Conservation (phyloP, 2,797 vertebrate genomes). For the Xenops minutus region DNA sequence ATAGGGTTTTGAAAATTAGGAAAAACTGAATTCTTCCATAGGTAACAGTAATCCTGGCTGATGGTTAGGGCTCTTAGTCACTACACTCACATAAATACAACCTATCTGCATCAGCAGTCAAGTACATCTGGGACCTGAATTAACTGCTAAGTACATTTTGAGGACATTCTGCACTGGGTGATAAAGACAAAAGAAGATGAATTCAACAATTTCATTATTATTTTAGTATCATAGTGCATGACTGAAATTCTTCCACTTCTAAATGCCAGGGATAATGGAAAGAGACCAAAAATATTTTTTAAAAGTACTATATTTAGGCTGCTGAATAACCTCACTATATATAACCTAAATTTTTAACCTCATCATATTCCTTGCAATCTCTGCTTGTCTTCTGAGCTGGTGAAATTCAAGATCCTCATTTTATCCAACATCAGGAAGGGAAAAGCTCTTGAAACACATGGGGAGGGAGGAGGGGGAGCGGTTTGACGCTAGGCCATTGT, state of each 20-base stretch:
- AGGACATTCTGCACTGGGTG: neutral
- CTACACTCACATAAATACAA: neutral
- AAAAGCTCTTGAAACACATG: neutral
- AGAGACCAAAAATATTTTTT: neutral
- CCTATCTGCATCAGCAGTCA: neutral
- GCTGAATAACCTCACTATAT: neutral
- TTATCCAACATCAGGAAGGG: neutral
- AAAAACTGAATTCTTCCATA: neutral
- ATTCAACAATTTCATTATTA: neutral
- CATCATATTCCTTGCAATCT: neutral
- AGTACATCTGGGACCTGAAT: neutral
- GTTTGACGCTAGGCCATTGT: rapidly evolving
- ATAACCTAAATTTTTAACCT: neutral
- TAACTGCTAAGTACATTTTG: neutral
- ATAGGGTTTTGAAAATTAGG: rapidly evolving
- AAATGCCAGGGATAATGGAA: neutral
- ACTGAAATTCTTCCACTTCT: neutral
- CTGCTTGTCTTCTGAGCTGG: neutral
- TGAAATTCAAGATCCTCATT: neutral
- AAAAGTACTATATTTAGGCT: neutral
- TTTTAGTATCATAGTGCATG: neutral
- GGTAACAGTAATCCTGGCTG: neutral
- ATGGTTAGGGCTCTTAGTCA: neutral
- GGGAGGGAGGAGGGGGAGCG: neutral
- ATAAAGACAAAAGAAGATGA: neutral